Evolutionary conservation across 2,888 invertebrate species (phyloP).

Genomic region (Nymphalis c-album): DNA sequence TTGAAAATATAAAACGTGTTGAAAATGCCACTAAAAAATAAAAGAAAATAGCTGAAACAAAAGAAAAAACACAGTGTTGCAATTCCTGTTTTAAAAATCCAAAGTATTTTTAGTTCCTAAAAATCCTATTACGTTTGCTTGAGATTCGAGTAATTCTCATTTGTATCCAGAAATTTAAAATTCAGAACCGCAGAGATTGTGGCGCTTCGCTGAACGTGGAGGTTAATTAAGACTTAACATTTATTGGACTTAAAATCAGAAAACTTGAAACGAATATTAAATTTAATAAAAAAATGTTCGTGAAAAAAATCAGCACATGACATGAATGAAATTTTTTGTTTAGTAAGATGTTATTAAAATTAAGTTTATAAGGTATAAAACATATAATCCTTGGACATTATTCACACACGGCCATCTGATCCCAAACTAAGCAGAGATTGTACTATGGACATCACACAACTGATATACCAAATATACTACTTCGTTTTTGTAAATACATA

Average conservation of each 20-base stretch:
- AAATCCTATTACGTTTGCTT: constrained; percentile 24
- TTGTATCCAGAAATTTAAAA: constrained; percentile 31
- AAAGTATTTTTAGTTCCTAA: constrained; percentile 11
- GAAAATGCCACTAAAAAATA: neutral
- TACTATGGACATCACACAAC: no score
- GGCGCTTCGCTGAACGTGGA: constrained; percentile 20
- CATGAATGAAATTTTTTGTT: neutral
- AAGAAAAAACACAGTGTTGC: constrained; percentile 1
- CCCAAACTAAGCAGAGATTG: no score
- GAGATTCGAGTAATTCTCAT: constrained; percentile 29
- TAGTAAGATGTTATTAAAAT: no score
- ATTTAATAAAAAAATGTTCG: neutral
- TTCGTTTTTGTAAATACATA: no score
- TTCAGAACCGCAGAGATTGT: constrained; percentile 17
- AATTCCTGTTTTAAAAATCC: constrained; percentile 7
- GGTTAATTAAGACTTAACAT: constrained; percentile 28
- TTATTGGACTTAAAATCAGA: constrained; percentile 5
- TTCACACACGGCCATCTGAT: no score
- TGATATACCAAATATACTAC: no score
- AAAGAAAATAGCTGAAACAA: neutral
- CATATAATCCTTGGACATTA: no score
- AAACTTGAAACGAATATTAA: constrained; percentile 8
- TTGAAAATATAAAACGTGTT: neutral
- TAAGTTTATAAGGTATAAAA: no score
- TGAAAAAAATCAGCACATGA: neutral